Evolutionary conservation across 2,888 invertebrate species (phyloP).

Genomic region (Norana najaformis): DNA sequence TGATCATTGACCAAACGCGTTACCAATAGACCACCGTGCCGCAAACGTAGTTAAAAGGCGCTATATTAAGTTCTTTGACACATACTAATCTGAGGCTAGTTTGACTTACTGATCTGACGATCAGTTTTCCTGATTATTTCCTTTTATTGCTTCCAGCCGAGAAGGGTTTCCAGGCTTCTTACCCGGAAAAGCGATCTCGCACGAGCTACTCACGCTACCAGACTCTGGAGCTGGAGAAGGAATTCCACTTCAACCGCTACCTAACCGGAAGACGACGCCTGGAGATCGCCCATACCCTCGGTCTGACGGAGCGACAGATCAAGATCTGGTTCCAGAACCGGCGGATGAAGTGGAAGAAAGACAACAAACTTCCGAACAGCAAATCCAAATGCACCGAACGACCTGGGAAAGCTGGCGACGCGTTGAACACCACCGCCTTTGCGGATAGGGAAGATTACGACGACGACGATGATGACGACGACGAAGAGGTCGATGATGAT

Average conservation of each 20-base stretch:
- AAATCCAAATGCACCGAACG: not conserved
- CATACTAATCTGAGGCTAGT: no score
- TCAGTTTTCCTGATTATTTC: not conserved
- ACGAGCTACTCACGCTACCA: slow-evolving; percentile 90
- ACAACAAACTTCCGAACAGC: slow-evolving; percentile 70
- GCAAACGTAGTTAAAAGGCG: no score
- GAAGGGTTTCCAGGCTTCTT: not conserved
- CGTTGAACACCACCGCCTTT: not conserved
- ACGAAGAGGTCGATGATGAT: slow-evolving; percentile 2
- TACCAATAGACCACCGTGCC: no score
- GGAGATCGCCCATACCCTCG: slow-evolving; percentile 76
- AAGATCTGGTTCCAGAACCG: slow-evolving; percentile 64
- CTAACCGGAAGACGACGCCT: slow-evolving; percentile 92
- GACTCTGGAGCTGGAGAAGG: slow-evolving; percentile 36
- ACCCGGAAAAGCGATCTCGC: slow-evolving; percentile 77
- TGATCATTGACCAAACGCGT: no score
- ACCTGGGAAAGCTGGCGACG: not conserved
- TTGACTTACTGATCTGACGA: not conserved
- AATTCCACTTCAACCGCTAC: slow-evolving; percentile 80
- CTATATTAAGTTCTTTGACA: no score
- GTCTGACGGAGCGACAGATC: slow-evolving; percentile 77
- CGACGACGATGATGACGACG: slow-evolving; percentile 22
- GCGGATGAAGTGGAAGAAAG: slow-evolving; percentile 27
- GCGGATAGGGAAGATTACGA: not conserved
- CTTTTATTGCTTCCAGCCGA: not conserved